Evolutionary conservation across 2,113 vertebrate genomes (phyloP).

Genomic region (Pyrgilauda ruficollis): DNA sequence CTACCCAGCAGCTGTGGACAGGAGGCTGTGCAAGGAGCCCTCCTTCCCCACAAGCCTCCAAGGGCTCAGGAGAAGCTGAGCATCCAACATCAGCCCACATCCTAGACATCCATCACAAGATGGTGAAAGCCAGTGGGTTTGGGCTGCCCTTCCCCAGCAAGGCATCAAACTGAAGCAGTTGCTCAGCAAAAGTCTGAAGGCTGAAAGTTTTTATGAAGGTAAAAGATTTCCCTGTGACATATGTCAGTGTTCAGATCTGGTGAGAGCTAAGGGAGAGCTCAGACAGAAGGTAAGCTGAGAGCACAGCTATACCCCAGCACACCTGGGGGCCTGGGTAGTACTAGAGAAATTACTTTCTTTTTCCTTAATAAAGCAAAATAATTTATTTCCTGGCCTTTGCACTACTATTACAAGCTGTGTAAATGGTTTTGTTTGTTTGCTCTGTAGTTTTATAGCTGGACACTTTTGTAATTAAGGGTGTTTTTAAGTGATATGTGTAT

Average conservation of each 20-base stretch:
- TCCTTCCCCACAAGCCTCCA: background rate
- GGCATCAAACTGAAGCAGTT: background rate
- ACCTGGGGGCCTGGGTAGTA: background rate
- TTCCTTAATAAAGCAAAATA: constrained; percentile 48
- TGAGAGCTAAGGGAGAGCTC: background rate
- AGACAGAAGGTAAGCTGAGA: background rate
- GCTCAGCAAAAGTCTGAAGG: background rate
- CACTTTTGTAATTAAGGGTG: constrained; percentile 40
- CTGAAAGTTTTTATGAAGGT: background rate
- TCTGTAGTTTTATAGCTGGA: constrained; percentile 35
- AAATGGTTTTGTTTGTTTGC: constrained; percentile 58
- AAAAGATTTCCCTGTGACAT: background rate
- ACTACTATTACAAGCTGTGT: constrained; percentile 29
- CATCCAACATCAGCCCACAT: background rate
- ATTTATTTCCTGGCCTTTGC: constrained; percentile 48
- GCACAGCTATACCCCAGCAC: background rate
- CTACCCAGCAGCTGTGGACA: background rate
- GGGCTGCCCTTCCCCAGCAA: background rate
- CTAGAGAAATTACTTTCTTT: constrained; percentile 40
- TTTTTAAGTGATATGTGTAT: constrained; percentile 53
- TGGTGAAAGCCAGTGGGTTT: background rate
- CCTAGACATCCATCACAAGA: background rate
- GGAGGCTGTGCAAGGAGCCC: background rate
- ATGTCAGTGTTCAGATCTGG: background rate
- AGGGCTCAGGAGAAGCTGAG: background rate